Conservation (phyloP, 2,888 invertebrate genomes). For the Polietes domitor region DNA sequence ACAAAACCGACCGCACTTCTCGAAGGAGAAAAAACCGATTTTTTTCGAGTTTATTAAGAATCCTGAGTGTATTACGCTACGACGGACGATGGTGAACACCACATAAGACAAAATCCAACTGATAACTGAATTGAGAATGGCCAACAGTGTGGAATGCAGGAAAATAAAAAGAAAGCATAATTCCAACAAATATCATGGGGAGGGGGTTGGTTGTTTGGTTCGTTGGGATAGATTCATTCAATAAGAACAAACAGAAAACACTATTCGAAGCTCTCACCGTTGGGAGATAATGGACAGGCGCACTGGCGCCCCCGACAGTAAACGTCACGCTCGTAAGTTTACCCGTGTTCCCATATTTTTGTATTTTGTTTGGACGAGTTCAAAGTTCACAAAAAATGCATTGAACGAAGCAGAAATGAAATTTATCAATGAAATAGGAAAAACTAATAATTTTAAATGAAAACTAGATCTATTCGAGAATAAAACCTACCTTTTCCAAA, state of each 20-base stretch:
- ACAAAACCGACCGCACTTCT: slow-evolving; percentile 18
- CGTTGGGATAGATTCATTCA: background rate
- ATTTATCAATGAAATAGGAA: slow-evolving; percentile 5
- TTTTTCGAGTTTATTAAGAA: background rate
- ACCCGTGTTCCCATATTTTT: background rate
- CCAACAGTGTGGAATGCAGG: slow-evolving; percentile 31
- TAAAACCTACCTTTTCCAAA: slow-evolving; percentile 23
- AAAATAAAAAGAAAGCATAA: slow-evolving; percentile 25
- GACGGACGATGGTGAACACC: slow-evolving; percentile 23
- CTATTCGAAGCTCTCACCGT: background rate
- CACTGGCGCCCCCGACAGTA: slow-evolving; percentile 38
- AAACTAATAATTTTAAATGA: background rate
- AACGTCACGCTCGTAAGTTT: background rate
- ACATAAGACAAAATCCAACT: slow-evolving; percentile 53
- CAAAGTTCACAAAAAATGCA: slow-evolving; percentile 57
- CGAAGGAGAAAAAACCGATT: slow-evolving; percentile 5
- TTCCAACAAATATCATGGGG: background rate
- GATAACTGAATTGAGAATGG: slow-evolving; percentile 55
- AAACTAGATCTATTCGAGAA: background rate
- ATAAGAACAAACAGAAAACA: background rate
- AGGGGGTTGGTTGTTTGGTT: background rate
- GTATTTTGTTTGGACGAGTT: slow-evolving; percentile 59
- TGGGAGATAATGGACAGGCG: slow-evolving; percentile 46
- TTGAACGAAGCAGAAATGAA: too few relatives aligned
- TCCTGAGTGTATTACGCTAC: background rate